A percentile compares a stretch with the other conserved stretches of the same genome.
Conservation (phyloP, 1,140 invertebrate species). For the Brachionus asplanchnoidis region DNA sequence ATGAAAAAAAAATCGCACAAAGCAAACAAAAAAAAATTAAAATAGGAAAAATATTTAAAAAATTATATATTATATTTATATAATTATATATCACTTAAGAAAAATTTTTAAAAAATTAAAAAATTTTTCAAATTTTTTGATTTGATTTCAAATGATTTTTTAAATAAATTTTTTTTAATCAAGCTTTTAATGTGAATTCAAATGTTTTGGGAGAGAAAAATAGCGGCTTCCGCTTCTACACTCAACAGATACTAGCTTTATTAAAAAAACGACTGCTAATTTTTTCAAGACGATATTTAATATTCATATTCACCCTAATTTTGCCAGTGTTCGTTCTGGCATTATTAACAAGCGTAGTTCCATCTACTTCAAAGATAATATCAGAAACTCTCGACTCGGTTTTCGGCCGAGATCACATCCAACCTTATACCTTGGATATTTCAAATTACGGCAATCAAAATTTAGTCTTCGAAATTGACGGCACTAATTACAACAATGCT, state of each 20-base stretch:
- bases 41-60: no score
- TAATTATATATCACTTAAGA: no score
- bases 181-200: constrained; percentile 22
- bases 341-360: background rate
- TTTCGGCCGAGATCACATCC: background rate
- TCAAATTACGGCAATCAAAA: background rate
- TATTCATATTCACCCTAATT: background rate
- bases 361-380: constrained; percentile 25
- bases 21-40: no score
- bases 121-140: no score
- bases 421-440: background rate
- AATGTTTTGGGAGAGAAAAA: background rate
- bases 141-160: no score
- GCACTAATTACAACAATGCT: background rate
- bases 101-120: no score
- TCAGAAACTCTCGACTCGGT: background rate
- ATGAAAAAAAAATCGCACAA: no score
- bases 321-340: background rate
- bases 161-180: background rate
- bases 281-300: background rate
- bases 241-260: background rate
- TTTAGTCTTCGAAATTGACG: background rate
- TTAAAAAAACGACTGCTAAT: background rate
- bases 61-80: no score
- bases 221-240: background rate